phyloP scores from a whole-genome alignment of 2,797 vertebrate genomes.

The Bryconaethiops microstoma region DNA sequence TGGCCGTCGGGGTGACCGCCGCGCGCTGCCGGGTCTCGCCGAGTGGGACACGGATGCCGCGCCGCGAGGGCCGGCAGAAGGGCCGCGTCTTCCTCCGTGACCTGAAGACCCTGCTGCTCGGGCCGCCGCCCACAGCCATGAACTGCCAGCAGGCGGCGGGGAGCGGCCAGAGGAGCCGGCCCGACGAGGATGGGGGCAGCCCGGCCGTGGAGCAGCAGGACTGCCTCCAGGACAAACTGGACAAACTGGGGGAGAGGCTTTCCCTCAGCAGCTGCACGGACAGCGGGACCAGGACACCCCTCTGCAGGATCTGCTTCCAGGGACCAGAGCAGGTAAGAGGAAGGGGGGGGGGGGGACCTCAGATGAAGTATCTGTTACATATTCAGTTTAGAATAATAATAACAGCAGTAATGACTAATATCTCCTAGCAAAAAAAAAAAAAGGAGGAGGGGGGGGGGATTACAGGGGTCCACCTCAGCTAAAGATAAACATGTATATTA shows the following conservation, averaged over 20 bases:
- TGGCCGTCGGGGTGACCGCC: constrained; percentile 76
- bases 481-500: no score
- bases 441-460: no score
- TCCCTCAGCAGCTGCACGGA: constrained; percentile 85
- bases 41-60: constrained; percentile 83
- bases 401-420: no score
- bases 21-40: constrained; percentile 76
- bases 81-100: constrained; percentile 88
- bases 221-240: constrained; percentile 74
- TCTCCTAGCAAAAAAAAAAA: no score
- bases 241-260: constrained; percentile 69
- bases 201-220: constrained; percentile 85
- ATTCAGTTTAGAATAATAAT: no score
- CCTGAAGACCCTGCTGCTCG: constrained; percentile 85
- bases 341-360: no score
- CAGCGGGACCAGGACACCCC: constrained; percentile 86
- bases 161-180: constrained; percentile 63
- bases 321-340: constrained; percentile 86
- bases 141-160: constrained; percentile 65
- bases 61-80: constrained; percentile 85
- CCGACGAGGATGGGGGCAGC: constrained; percentile 72
- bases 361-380: no score
- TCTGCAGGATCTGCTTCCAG: constrained; percentile 91
- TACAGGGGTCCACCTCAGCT: no score
- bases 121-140: constrained; percentile 80